Evolutionary conservation across 2,888 invertebrate genomes (phyloP).

Genomic region (Chromoteleia sp.): DNA sequence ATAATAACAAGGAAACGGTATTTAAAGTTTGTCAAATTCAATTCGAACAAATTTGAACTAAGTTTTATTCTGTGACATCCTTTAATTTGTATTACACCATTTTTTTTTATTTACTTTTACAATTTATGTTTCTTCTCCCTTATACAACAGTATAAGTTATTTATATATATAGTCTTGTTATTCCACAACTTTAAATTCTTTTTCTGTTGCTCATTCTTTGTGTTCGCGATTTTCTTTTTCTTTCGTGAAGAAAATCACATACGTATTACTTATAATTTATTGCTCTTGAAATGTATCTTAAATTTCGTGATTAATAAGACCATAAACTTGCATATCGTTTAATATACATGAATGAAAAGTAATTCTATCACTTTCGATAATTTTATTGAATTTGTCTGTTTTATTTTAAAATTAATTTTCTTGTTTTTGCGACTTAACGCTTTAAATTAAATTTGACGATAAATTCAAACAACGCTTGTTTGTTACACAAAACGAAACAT

Average conservation of each 20-base stretch:
- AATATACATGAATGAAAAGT: not conserved
- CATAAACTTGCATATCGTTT: not conserved
- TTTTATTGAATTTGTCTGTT: not conserved
- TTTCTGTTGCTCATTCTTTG: not conserved
- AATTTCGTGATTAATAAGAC: no score
- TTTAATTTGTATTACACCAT: no score
- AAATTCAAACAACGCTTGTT: not conserved
- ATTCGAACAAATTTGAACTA: no score
- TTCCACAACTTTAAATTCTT: not conserved
- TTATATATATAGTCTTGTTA: not conserved
- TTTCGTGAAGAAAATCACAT: not conserved
- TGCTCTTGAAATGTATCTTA: no score
- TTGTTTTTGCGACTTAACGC: not conserved
- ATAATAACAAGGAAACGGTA: no score
- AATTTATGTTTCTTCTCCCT: not conserved
- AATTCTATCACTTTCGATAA: not conserved
- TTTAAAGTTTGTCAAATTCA: no score
- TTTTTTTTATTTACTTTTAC: no score
- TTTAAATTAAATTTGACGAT: slow-evolving; percentile 8
- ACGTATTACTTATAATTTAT: not conserved
- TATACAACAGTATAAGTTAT: not conserved
- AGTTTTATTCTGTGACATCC: no score
- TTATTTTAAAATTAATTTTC: not conserved
- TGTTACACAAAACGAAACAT: slow-evolving; percentile 3
- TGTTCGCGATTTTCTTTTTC: not conserved